These are phyloP conservation scores for Caprella mutica DNA, from an alignment of 2,888 invertebrate genomes.

Conservation along the genomic window DNA sequence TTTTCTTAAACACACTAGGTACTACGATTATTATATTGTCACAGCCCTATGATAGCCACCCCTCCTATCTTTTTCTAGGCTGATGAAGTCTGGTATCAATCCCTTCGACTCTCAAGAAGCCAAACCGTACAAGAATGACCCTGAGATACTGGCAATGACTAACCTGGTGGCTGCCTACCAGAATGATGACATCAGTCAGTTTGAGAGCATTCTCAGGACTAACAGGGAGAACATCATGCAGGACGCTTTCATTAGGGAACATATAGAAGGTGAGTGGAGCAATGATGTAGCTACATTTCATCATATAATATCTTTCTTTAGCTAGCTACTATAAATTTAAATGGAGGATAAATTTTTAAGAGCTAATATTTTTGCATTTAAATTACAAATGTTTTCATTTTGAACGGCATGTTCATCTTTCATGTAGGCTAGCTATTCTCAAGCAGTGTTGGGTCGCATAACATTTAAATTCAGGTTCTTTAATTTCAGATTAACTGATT, in stretches of 20 bases:
- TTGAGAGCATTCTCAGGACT: slow-evolving; percentile 87
- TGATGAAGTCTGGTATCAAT: slow-evolving; percentile 99
- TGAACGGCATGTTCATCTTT: too few species aligned
- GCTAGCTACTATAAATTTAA: neutral
- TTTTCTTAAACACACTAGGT: too few species aligned
- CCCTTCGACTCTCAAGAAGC: slow-evolving; percentile 99
- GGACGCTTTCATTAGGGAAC: slow-evolving; percentile 96
- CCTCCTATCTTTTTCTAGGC: slow-evolving; percentile 54
- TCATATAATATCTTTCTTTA: neutral
- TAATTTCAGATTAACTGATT: too few species aligned
- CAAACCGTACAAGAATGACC: slow-evolving; percentile 98
- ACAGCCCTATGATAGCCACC: too few species aligned
- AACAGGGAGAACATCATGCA: slow-evolving; percentile 96
- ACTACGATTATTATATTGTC: too few species aligned
- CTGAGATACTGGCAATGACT: slow-evolving; percentile 98
- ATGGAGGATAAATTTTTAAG: neutral
- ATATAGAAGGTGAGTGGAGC: slow-evolving; percentile 73
- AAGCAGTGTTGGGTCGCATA: too few species aligned
- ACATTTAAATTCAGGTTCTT: too few species aligned
- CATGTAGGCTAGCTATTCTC: too few species aligned
- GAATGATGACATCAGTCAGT: slow-evolving; percentile 95
- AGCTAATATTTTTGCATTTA: too few species aligned
- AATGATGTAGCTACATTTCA: neutral
- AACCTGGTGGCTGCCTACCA: slow-evolving; percentile 91
- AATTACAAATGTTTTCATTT: too few species aligned